Conservation (phyloP, 2,888 invertebrate genomes). For the Cephus sareptanus region DNA sequence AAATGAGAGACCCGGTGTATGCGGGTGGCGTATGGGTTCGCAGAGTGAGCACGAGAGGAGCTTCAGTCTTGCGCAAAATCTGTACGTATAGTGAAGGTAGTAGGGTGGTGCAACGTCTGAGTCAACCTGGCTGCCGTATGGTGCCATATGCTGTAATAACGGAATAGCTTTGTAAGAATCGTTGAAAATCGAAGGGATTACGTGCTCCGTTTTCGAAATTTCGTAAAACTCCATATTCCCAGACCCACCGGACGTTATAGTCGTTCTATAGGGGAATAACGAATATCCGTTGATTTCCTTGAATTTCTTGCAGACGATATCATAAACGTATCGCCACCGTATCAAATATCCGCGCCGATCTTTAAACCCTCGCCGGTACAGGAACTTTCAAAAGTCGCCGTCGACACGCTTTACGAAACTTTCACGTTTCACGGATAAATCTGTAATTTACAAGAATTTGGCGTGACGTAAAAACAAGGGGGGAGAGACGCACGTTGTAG, state of each 20-base stretch:
- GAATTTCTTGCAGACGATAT: background rate
- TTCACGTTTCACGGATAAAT: background rate
- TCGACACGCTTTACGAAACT: background rate
- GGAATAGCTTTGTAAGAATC: constrained; percentile 13
- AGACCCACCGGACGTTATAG: background rate
- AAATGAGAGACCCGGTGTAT: background rate
- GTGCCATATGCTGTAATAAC: constrained; percentile 15
- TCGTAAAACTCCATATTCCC: background rate
- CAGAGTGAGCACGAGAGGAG: background rate
- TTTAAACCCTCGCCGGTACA: background rate
- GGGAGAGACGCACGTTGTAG: background rate
- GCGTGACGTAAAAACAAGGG: background rate
- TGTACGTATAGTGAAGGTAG: background rate
- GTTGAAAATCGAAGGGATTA: constrained; percentile 15
- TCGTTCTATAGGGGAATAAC: background rate
- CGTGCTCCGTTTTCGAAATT: constrained; percentile 19
- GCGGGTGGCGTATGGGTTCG: background rate
- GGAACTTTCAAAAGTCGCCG: background rate
- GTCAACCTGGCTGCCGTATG: constrained; percentile 6
- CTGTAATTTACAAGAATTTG: background rate
- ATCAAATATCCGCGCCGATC: background rate
- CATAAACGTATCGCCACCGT: background rate
- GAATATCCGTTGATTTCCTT: background rate
- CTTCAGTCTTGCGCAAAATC: background rate
- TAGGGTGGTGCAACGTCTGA: background rate